Base-by-base conservation (phyloP, 2,888 invertebrate species). In the Drosophila mimetica region DNA sequence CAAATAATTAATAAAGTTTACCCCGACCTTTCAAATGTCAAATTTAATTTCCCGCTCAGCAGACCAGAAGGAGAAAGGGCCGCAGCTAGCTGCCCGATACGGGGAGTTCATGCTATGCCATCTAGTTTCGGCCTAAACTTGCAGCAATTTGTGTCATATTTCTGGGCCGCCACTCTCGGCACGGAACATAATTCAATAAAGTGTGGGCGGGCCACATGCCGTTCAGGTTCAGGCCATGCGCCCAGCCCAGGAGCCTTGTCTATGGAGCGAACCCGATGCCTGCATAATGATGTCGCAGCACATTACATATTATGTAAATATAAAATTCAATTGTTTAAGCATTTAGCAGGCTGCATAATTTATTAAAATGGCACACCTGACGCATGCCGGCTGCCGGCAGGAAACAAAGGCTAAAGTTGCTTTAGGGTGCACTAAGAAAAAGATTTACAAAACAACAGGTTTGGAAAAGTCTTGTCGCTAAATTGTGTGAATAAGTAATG, bases 251-350 rank as follows among this genome's bases (percentile, higher is more conserved):
- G 13, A 32, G 8, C 41, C 42, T 39, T 18, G 63, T 46, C 63
- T 46, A 46, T 61, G 63, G 60, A 30, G 63, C 63, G 34, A 63
- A 16, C 51, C 36, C 37, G 37, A 53, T 58, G 14, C 42, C 69
- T 67, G 77, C 86, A 85, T 88, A 84, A 84, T 84, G 89, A 88
- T 84, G 89, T 89, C 85, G 79, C 88, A 87, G 86, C 88, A 82
- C 81, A 79, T 79, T 79, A 81, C 83, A 85, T 81, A 90, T 90
- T 90, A 90, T 90, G 90, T 89, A 89, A 90, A 90, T 90, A 83
- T 80, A 77, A 88, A 90, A 90, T 90, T 90, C 89, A 91, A 91
- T 90, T 90, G 87, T 90, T 90, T 90, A 89, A 91, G 86, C 91
- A 90, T 91, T 90, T 89, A 89, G 90, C 83, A 74, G 80, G 82